Conservation (phyloP, 2,113 vertebrate species). For the Calypte anna region DNA sequence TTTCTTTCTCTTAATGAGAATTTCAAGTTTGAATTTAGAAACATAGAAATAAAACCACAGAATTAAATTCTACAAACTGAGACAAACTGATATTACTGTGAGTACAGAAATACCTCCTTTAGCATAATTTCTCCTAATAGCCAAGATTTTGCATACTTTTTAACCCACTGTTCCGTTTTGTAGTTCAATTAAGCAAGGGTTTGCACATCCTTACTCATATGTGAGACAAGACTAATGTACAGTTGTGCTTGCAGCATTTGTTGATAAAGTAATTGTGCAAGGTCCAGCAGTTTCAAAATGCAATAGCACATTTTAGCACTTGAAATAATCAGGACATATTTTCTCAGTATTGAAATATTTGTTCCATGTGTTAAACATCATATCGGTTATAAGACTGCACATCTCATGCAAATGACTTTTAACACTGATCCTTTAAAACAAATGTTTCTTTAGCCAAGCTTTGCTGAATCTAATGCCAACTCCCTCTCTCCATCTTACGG, state of each 20-base stretch:
- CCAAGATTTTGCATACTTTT: neutral
- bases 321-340: constrained; percentile 41
- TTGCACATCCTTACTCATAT: neutral
- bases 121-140: neutral
- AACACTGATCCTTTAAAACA: neutral
- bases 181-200: constrained; percentile 22
- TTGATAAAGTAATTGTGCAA: neutral
- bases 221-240: neutral
- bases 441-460: neutral
- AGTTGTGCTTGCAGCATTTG: neutral
- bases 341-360: constrained; percentile 26
- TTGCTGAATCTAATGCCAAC: neutral
- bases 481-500: neutral
- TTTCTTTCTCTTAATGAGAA: neutral
- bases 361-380: neutral
- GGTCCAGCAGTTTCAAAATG: neutral
- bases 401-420: neutral
- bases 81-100: neutral
- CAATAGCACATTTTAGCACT: neutral
- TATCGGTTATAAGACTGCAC: neutral
- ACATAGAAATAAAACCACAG: neutral
- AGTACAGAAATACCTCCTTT: neutral
- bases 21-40: neutral
- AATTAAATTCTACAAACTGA: neutral
- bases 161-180: neutral